These are phyloP conservation scores for Brachionus rotundiformis DNA, from an alignment of 1,140 invertebrate species.

Conservation along the genomic window DNA sequence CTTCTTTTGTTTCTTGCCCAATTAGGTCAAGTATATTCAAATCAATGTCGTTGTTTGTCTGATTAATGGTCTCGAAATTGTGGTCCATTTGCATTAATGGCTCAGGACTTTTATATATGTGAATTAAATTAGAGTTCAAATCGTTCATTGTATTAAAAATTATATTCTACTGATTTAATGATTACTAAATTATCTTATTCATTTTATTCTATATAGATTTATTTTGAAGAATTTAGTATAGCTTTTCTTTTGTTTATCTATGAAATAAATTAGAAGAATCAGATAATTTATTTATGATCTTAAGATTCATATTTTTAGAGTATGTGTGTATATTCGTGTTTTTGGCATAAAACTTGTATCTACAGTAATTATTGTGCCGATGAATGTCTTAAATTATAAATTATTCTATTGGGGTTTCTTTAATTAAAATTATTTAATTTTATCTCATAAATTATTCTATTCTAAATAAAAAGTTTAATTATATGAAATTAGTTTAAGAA, in stretches of 20 bases:
- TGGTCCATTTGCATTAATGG: background rate
- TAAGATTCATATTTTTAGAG: background rate
- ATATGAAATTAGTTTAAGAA: background rate
- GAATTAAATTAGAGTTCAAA: background rate
- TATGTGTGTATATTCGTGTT: background rate
- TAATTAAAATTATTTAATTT: background rate
- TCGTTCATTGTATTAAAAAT: background rate
- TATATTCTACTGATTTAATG: background rate
- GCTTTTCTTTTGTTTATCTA: background rate
- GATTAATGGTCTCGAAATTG: background rate
- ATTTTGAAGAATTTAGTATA: background rate
- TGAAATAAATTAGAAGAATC: background rate
- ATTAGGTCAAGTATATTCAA: conserved; percentile 9
- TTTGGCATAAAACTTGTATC: background rate
- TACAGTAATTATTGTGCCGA: background rate
- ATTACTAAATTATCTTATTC: background rate
- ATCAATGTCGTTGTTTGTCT: background rate
- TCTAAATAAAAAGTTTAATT: background rate
- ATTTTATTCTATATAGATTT: background rate
- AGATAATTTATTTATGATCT: conserved; percentile 21
- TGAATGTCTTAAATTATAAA: background rate
- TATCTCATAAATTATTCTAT: background rate
- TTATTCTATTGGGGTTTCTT: background rate
- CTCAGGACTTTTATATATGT: background rate
- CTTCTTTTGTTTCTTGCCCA: background rate